A percentile compares a stretch with the other conserved stretches of the same genome.
Conservation (phyloP, 2,888 invertebrate genomes). For the Oxyscelio sp. region DNA sequence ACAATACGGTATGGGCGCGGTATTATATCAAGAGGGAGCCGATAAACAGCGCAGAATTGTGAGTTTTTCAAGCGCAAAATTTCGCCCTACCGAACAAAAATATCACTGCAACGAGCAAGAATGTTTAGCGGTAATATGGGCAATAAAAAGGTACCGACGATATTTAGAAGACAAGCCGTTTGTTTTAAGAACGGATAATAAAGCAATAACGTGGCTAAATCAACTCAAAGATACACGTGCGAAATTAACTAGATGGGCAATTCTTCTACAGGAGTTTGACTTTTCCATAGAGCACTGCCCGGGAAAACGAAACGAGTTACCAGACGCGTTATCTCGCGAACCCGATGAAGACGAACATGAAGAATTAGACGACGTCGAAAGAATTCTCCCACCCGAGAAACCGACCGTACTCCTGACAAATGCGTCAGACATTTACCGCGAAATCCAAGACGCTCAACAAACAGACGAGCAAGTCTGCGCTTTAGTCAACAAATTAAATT, state of each 20-base stretch:
- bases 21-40: conserved; percentile 9
- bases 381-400: not conserved
- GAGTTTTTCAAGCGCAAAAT: conserved; percentile 74
- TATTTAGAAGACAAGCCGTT: conserved; percentile 50
- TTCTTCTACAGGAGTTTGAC: conserved; percentile 7
- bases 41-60: conserved; percentile 33
- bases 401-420: not conserved
- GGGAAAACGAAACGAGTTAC: conserved; percentile 9
- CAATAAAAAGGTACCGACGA: conserved; percentile 39
- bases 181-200: not conserved
- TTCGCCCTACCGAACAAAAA: conserved; percentile 25
- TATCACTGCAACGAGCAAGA: conserved; percentile 65
- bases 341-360: not conserved
- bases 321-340: conserved; percentile 30
- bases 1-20: conserved; percentile 36
- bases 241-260: conserved; percentile 33
- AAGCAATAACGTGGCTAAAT: conserved; percentile 16
- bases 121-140: conserved; percentile 48
- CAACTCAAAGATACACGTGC: not conserved
- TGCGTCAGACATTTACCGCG: not conserved
- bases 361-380: not conserved
- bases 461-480: not conserved
- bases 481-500: not conserved
- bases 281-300: conserved; percentile 3
- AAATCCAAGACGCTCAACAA: not conserved